These are phyloP conservation scores for Minunthozetes semirufus DNA, from an alignment of 2,888 invertebrate species.

Conservation along the genomic window DNA sequence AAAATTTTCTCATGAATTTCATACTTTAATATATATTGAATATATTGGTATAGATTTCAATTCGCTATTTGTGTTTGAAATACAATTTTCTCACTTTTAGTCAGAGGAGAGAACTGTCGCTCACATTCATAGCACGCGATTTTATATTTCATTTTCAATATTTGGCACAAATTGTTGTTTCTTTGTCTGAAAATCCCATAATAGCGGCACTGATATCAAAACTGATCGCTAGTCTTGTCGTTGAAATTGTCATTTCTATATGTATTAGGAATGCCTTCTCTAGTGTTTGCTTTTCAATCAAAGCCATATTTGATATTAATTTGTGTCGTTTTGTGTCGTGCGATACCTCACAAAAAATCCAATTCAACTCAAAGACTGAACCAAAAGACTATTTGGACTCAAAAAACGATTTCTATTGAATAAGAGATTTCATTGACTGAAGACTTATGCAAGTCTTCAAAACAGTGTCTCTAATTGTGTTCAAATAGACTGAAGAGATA, in stretches of 20 bases:
- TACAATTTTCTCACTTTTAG: conserved; percentile 20
- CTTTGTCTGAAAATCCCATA: not conserved
- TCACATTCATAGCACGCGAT: not conserved
- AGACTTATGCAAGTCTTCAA: too few species aligned
- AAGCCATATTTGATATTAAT: conserved; percentile 26
- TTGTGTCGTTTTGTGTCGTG: conserved; percentile 30
- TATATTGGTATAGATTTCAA: not conserved
- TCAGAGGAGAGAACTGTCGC: not conserved
- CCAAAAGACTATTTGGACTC: not conserved
- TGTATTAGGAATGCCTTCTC: not conserved
- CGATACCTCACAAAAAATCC: not conserved
- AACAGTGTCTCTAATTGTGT: too few species aligned
- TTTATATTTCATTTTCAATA: conserved; percentile 27
- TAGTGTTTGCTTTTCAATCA: conserved; percentile 30
- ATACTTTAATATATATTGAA: not conserved
- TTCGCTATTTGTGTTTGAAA: not conserved
- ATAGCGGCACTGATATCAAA: conserved; percentile 2
- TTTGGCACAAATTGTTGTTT: not conserved
- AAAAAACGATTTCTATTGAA: not conserved
- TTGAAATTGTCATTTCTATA: not conserved
- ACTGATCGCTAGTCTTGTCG: conserved; percentile 23
- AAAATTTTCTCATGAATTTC: not conserved
- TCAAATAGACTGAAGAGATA: too few species aligned
- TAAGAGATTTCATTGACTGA: not conserved
- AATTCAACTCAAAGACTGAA: not conserved